Conservation (phyloP, 2,113 vertebrate species). For the Mastomys coucha region DNA sequence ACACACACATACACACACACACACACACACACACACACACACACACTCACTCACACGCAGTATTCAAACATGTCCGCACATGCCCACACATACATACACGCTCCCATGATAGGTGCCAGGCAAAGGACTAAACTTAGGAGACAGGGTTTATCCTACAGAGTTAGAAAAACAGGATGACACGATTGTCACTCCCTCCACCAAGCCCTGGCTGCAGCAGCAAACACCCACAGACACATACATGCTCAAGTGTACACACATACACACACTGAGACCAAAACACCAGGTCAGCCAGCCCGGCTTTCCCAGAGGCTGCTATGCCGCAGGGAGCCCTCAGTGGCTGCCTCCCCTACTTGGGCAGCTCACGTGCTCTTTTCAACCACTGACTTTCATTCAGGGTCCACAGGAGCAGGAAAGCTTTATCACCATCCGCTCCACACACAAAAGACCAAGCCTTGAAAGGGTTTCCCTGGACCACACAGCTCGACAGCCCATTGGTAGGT, state of each 20-base stretch:
- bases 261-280: neutral
- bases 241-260: neutral
- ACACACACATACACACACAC: neutral
- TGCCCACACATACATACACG: neutral
- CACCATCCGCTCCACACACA: neutral
- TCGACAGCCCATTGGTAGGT: neutral
- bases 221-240: neutral
- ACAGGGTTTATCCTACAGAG: neutral
- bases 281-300: neutral
- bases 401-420: neutral
- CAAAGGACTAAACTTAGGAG: neutral
- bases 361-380: neutral
- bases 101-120: neutral
- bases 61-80: neutral
- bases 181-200: no score
- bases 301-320: neutral
- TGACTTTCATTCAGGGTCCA: neutral
- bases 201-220: neutral
- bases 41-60: neutral
- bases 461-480: slow-evolving; percentile 33
- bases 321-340: neutral
- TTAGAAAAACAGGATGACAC: neutral
- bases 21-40: neutral
- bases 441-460: slow-evolving; percentile 15
- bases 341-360: neutral